Conservation (phyloP, 1,140 invertebrate genomes). For the Zaprionus davidi region DNA sequence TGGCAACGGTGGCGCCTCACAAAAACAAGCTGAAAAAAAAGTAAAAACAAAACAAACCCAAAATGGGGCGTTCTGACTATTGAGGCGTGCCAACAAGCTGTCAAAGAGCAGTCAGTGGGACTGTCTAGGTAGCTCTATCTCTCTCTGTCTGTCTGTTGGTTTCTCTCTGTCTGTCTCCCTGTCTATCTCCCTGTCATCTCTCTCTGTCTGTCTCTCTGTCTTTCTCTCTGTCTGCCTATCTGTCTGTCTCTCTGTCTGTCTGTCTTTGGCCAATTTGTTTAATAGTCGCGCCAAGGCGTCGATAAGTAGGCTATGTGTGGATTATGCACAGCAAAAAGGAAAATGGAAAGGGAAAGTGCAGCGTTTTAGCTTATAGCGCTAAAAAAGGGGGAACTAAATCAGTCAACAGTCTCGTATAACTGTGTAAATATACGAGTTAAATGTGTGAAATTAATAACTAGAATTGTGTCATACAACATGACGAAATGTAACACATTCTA, state of each 20-base stretch:
- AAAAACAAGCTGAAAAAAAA: slow-evolving; percentile 7
- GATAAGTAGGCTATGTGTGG: slow-evolving; percentile 63
- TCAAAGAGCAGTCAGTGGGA: slow-evolving; percentile 13
- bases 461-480: neutral
- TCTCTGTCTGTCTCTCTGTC: neutral
- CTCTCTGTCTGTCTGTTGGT: neutral
- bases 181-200: neutral
- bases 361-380: neutral
- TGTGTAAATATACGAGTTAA: neutral
- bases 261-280: slow-evolving; percentile 22
- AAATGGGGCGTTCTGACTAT: slow-evolving; percentile 7
- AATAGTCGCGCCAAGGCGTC: slow-evolving; percentile 38
- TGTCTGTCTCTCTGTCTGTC: neutral
- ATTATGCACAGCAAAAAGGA: slow-evolving; percentile 25
- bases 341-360: slow-evolving; percentile 1
- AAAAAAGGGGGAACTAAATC: neutral
- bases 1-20: slow-evolving; percentile 41
- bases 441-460: neutral
- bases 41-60: neutral
- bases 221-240: neutral
- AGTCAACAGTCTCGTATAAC: neutral
- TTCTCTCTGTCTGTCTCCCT: neutral
- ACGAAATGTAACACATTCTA: neutral
- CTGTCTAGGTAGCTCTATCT: neutral
- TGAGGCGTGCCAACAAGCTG: slow-evolving; percentile 18